Evolutionary conservation across 2,797 vertebrate species (phyloP), one percentile per base, ranked within the genome.

Genomic region (Sphenopsis melanotis): DNA sequence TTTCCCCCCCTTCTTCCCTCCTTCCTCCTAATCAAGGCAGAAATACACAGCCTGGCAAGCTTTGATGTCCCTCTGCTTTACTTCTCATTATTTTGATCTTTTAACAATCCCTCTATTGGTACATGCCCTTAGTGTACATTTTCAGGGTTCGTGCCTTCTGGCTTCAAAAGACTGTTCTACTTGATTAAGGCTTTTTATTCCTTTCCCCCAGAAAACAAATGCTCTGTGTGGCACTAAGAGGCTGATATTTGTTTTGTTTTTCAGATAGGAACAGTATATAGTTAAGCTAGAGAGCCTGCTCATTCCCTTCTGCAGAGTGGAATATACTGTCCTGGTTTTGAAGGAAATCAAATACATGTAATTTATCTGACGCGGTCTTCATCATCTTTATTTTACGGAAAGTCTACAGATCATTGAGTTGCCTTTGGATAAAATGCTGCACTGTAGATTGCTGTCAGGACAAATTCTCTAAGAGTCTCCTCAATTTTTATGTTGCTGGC

Each of bases 11-110:
- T 82, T 81, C 74, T 61, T 87, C 65, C 72, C 68, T 84, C 83
- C 55, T 68, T 94, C 75, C 64, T 89, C 61, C 92, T 96, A 95
- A 97, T 94, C 79, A 96, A 97, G 95, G 91, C 84, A 95, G 75
- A 90, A 92, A 83, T 41, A 88, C 68, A 87, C 23, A 95, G 77
- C 46, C 47, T 86, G 90, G 60, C 68, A 94, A 89, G 87, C 96
- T 97, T 96, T 97, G 90, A 97, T 97, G 92, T 95, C 72, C 80
- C 84, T 89, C 81, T 86, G 83, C 60, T 94, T 86, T 94, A 82
- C 65, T 94, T 49, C 71, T 96, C 94, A 92, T 96, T 93, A 87
- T 96, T 95, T 96, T 95, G 91, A 96, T 95, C 83, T 91, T 95
- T 93, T 84, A 95, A 96, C 91, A 94, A 90, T 91, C 78, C 71